These are phyloP conservation scores for Latrodectus elegans DNA, from an alignment of 2,888 invertebrate species.

Conservation along the genomic window DNA sequence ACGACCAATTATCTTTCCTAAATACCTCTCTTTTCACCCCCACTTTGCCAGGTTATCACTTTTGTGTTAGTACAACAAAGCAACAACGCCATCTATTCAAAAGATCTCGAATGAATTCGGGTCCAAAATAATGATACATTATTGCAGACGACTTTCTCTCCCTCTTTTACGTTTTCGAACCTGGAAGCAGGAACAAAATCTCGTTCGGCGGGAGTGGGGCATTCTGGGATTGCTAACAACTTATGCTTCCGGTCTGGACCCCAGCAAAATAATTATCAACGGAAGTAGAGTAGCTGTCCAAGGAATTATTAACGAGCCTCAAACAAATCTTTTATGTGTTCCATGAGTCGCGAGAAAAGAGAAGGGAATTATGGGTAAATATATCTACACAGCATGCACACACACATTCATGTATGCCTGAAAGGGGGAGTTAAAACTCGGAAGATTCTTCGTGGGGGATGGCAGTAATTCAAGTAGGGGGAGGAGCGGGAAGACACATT, in stretches of 20 bases:
- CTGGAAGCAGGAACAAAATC: constrained; percentile 22
- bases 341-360: constrained; percentile 1
- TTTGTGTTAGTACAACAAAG: constrained; percentile 11
- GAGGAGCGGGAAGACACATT: constrained; percentile 22
- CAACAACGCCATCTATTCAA: constrained; percentile 44
- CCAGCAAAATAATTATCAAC: constrained; percentile 65
- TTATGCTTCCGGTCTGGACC: constrained; percentile 59
- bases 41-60: constrained; percentile 23
- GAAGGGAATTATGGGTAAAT: constrained; percentile 58
- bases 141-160: constrained; percentile 18
- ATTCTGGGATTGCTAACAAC: constrained; percentile 61
- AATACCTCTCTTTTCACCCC: constrained; percentile 14
- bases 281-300: constrained; percentile 50
- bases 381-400: constrained; percentile 40
- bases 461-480: constrained; percentile 39
- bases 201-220: constrained; percentile 12
- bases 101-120: constrained; percentile 17
- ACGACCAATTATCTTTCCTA: constrained; percentile 18
- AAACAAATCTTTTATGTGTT: constrained; percentile 58
- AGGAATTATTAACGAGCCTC: constrained; percentile 62
- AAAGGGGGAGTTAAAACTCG: neutral
- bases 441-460: constrained; percentile 28
- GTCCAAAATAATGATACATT: constrained; percentile 36
- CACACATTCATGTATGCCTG: constrained; percentile 9
- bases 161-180: constrained; percentile 22